Conservation (phyloP, 2,888 invertebrate genomes). For the Laspeyria flexula region DNA sequence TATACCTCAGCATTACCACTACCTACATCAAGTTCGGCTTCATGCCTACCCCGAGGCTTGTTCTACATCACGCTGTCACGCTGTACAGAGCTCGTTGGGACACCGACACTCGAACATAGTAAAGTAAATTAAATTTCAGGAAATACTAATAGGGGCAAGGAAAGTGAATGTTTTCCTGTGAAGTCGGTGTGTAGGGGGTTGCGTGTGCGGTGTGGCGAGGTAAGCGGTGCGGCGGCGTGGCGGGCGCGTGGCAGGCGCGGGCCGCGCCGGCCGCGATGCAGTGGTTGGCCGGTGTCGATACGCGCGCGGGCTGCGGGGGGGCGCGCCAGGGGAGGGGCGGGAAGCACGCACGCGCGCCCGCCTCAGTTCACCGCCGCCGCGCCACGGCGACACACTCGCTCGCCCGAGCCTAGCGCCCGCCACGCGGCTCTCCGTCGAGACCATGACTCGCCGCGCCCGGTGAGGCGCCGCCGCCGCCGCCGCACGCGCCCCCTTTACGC, state of each 20-base stretch:
- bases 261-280: constrained; percentile 65
- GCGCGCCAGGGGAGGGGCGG: constrained; percentile 42
- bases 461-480: constrained; percentile 71
- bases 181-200: constrained; percentile 48
- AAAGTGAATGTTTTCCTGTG: constrained; percentile 63
- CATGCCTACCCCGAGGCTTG: constrained; percentile 7
- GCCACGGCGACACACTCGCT: constrained; percentile 68
- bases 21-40: constrained; percentile 9
- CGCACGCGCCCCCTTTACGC: constrained; percentile 65
- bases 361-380: constrained; percentile 73
- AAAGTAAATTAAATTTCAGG: constrained; percentile 54
- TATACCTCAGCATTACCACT: constrained; percentile 9
- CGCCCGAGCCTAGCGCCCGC: constrained; percentile 58
- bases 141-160: constrained; percentile 56
- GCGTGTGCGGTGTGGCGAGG: constrained; percentile 45
- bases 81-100: neutral
- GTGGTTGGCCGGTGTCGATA: constrained; percentile 79
- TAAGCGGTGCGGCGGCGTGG: constrained; percentile 42
- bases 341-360: constrained; percentile 65
- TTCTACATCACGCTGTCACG: neutral
- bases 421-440: constrained; percentile 71
- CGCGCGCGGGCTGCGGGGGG: constrained; percentile 59
- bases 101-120: constrained; percentile 25
- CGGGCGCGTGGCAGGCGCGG: constrained; percentile 52
- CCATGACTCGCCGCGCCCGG: constrained; percentile 75